A percentile compares a stretch with the other conserved stretches of the same genome.
Conservation (phyloP, 1,140 invertebrate species). For the Asbolus verrucosus region DNA sequence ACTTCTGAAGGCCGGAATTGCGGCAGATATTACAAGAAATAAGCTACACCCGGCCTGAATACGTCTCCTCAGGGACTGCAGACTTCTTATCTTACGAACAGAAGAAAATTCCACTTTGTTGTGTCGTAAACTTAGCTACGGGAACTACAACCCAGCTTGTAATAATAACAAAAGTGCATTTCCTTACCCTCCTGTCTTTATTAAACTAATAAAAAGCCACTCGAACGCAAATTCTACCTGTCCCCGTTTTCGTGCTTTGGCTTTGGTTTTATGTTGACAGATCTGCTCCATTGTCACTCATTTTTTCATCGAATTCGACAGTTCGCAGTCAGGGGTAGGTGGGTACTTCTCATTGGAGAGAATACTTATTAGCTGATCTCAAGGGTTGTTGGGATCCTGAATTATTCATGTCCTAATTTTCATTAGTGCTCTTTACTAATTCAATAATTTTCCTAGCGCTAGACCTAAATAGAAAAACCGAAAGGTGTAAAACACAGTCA, state of each 20-base stretch:
- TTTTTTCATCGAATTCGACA: no score
- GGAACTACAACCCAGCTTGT: no score
- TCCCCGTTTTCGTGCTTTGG: no score
- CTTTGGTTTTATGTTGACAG: no score
- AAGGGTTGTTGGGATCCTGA: constrained; percentile 3
- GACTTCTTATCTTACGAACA: constrained; percentile 15
- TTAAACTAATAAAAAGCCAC: no score
- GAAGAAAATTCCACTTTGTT: constrained; percentile 39
- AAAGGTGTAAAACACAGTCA: no score
- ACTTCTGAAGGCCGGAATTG: constrained; percentile 39
- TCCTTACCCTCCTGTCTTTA: not conserved
- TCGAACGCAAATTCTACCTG: no score
- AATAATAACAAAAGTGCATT: constrained; percentile 6
- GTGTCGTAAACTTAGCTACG: constrained; percentile 15
- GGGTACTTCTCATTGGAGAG: no score
- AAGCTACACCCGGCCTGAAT: constrained; percentile 24
- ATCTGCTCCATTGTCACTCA: no score
- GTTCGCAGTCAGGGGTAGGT: no score
- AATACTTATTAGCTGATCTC: constrained; percentile 20
- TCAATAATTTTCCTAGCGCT: not conserved
- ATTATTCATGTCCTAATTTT: constrained; percentile 18
- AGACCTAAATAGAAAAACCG: no score
- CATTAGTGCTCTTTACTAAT: constrained; percentile 14
- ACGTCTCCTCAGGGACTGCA: constrained; percentile 29
- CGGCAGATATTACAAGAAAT: constrained; percentile 45